Evolutionary conservation across 2,888 invertebrate species (phyloP), one percentile per base, ranked within the genome.

Genomic region (Cremastinae sp.): DNA sequence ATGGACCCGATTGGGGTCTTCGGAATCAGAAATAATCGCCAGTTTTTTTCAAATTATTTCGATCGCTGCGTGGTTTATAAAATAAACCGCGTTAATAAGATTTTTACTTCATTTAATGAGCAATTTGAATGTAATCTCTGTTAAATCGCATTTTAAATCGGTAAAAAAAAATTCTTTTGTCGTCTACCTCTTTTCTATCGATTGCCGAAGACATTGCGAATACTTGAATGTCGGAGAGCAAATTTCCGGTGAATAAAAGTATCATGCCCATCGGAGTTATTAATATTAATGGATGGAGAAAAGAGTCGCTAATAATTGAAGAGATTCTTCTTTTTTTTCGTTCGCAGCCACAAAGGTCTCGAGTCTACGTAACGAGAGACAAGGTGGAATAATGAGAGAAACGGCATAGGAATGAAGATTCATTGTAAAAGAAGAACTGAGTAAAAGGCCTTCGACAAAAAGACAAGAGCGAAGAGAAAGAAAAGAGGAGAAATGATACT

Each of bases 321-420:
- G 59, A 18, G 65, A 53, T 58, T 65, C 45, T 28, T 64, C 65
- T 66, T 58, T 65, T 53, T 28, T 64, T 70, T 66, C 74, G 58
- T 58, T 49, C 74, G 68, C 64, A 68, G 56, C 61, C 45, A 22
- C 47, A 47, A 74, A 61, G 53, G 62, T 61, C 22, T 49, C 59
- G 58, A 18, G 14, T 18, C 39, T 51, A 35, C 10, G 41, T 47
- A 16, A 65, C 53, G 45, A 35, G 18, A 4, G n/a, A 64, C 47
- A 39, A 41, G 37, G 22, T 43, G 55, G 51, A 71, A 66, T 45
- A 72, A 59, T 28, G 41, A 35, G 55, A 51, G 55, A 7, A 20
- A 39, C 28, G 20, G 51, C 12, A 58, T 20, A 41, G 51, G 35
- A 45, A 14, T 35, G 37, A 49, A 18, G 43, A 68, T 51, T 14